Evolutionary conservation across 1,140 invertebrate genomes (phyloP).

Genomic region (Drosophila ohnishii): DNA sequence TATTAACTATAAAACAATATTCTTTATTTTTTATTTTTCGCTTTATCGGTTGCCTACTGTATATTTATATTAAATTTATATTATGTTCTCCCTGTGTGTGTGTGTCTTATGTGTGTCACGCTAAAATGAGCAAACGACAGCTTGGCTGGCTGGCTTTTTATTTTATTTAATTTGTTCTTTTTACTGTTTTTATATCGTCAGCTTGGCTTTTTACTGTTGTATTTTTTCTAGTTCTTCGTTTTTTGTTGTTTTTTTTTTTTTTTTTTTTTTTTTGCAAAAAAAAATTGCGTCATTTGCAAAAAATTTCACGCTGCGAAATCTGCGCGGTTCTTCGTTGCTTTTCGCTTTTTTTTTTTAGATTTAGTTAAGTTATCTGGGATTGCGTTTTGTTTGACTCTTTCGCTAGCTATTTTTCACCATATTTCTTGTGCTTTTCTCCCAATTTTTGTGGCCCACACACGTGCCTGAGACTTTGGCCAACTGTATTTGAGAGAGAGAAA

Average conservation of each 20-base stretch:
- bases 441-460: constrained; percentile 35
- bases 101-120: constrained; percentile 50
- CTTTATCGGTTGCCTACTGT: not conserved
- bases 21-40: not conserved
- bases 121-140: constrained; percentile 60
- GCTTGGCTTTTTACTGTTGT: constrained; percentile 28
- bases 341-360: not conserved
- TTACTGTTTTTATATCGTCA: constrained; percentile 14
- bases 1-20: not conserved
- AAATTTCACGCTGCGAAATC: constrained; percentile 59
- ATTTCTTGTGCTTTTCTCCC: constrained; percentile 8
- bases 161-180: constrained; percentile 27
- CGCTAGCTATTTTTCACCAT: constrained; percentile 22
- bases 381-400: constrained; percentile 20
- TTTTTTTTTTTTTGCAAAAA: constrained; percentile 22
- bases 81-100: not conserved
- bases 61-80: constrained; percentile 21
- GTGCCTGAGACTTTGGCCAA: constrained; percentile 37
- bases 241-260: not conserved
- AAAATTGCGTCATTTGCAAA: constrained; percentile 76
- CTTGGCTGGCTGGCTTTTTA: constrained; percentile 48
- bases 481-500: constrained; percentile 12
- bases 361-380: constrained; percentile 14
- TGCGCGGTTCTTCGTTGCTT: constrained; percentile 14
- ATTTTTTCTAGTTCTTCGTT: constrained; percentile 31